These are phyloP conservation scores for Pogoniulus pusillus DNA, from an alignment of 2,797 vertebrate species.

Conservation along the genomic window DNA sequence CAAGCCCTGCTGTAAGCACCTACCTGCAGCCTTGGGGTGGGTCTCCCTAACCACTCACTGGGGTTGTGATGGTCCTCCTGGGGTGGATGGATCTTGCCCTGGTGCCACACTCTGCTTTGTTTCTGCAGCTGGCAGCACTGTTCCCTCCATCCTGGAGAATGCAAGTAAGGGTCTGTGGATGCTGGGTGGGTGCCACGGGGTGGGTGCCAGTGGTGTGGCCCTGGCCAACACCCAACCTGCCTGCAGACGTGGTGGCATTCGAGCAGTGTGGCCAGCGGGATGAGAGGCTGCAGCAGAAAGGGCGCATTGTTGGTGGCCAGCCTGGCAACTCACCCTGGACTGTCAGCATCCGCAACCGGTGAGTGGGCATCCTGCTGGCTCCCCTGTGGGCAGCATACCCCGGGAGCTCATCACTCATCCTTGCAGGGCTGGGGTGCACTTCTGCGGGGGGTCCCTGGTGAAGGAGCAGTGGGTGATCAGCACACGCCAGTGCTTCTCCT, in stretches of 20 bases:
- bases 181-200: accelerated
- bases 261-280: slow-evolving; percentile 88
- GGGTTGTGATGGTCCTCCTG: neutral
- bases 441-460: slow-evolving; percentile 94
- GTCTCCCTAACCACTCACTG: neutral
- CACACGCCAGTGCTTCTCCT: slow-evolving; percentile 93
- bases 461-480: slow-evolving; percentile 95
- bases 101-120: neutral
- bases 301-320: slow-evolving; percentile 84
- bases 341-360: slow-evolving; percentile 93
- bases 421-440: slow-evolving; percentile 88
- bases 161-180: neutral
- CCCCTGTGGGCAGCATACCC: accelerated
- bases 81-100: neutral
- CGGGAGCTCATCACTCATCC: neutral
- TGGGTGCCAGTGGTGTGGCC: accelerated
- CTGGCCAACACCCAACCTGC: accelerated
- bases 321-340: slow-evolving; percentile 97
- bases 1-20: slow-evolving; percentile 80
- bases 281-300: slow-evolving; percentile 50
- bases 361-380: neutral
- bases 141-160: slow-evolving; percentile 58
- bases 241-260: slow-evolving; percentile 80
- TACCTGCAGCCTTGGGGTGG: neutral
- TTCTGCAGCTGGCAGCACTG: slow-evolving; percentile 42